Evolutionary conservation across 2,113 vertebrate species (phyloP), one percentile per base, ranked within the genome.

Genomic region (Carassius auratus): DNA sequence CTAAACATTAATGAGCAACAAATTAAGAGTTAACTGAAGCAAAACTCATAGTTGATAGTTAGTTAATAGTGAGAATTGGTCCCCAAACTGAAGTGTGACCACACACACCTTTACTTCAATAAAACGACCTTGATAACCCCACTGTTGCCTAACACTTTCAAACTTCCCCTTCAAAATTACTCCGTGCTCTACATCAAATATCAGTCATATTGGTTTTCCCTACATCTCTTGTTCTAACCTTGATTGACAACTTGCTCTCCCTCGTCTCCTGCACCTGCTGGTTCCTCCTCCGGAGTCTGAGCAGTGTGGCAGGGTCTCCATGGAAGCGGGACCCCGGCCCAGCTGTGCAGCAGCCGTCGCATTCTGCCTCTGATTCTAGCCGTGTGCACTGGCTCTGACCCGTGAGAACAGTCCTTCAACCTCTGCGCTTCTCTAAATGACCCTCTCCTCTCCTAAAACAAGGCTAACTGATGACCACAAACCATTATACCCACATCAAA

Each of bases 311-410:
- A 74, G 17, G 5, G 23, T 57, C 13, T 64, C 57, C 84, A 80
- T 8, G 50, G 9, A 2, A 73, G 55, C 13, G 55, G 38, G 23
- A 48, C 71, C 80, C 33, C 48, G 21, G 69, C 14, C 78, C 78
- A 80, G 33, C 59, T 12, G 36, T 23, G 15, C 73, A 83, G 59
- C 78, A 85, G 81, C 78, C 73, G 52, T 82, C 61, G 26, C 38
- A 62, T 57, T 50, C 71, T 75, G 82, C 48, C 26, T 48, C 48
- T 50, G 23, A 66, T 42, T 45, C 76, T 36, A 15, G 3, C 74
- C 52, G 2, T 69, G 50, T 30, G 23, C 33, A 48, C 84, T 82
- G 71, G 33, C 8, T 19, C 17, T 23, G 84, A 52, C 33, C 84
- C 21, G 33, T 19, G 30, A n/a, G 30, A 79, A 30, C 64, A 48